Evolutionary conservation across 1,140 invertebrate genomes (phyloP).

Genomic region (Conus ventricosus): DNA sequence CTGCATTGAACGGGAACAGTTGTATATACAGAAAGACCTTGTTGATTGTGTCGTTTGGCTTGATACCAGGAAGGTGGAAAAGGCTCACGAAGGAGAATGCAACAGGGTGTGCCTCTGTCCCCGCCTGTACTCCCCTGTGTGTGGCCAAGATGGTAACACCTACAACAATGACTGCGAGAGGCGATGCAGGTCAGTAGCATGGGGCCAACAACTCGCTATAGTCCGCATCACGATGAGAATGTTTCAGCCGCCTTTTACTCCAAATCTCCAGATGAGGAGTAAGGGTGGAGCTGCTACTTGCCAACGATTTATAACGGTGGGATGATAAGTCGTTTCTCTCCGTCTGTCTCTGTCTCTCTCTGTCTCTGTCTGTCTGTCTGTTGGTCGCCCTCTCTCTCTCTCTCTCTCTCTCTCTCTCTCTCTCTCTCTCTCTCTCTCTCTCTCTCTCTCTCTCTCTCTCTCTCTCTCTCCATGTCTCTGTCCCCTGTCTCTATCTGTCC

Average conservation of each 20-base stretch:
- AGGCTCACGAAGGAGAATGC: slow-evolving; percentile 12
- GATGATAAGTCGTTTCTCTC: neutral
- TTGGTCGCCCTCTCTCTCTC: neutral
- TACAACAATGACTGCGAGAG: slow-evolving; percentile 80
- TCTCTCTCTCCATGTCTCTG: neutral
- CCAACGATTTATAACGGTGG: too few relatives aligned
- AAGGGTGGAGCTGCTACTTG: too few relatives aligned
- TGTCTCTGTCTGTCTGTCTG: neutral
- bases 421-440: slow-evolving; percentile 15
- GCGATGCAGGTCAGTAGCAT: slow-evolving; percentile 26
- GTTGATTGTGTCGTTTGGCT: too few relatives aligned
- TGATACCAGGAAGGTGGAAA: slow-evolving; percentile 21
- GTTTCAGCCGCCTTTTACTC: too few relatives aligned
- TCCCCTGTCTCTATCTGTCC: too few relatives aligned
- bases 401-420: slow-evolving; percentile 12
- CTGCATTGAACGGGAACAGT: too few relatives aligned
- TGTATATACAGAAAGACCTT: too few relatives aligned
- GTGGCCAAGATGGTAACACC: slow-evolving; percentile 80
- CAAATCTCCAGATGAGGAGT: too few relatives aligned
- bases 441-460: neutral
- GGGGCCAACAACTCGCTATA: too few relatives aligned
- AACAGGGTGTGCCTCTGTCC: slow-evolving; percentile 41
- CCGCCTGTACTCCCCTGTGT: slow-evolving; percentile 81
- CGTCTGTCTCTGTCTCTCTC: neutral
- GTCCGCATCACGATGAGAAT: too few relatives aligned